Conservation (phyloP, 2,113 vertebrate genomes). For the Genyomyrus donnyi region DNA sequence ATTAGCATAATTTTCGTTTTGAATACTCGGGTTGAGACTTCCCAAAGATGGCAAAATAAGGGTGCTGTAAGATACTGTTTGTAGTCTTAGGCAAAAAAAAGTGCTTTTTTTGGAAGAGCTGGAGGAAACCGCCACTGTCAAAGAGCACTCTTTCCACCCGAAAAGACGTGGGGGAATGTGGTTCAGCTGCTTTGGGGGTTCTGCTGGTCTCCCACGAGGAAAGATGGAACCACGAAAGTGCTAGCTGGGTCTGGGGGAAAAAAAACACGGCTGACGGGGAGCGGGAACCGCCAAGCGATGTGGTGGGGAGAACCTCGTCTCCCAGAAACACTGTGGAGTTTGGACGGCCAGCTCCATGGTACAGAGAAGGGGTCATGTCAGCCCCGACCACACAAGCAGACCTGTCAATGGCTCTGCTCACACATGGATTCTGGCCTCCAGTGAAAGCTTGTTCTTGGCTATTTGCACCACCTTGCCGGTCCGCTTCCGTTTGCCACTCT, state of each 20-base stretch:
- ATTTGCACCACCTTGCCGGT: not conserved
- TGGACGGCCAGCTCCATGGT: not conserved
- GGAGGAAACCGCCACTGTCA: not conserved
- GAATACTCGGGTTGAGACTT: not conserved
- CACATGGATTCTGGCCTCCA: not conserved
- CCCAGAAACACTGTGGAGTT: not conserved
- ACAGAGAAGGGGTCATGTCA: slow-evolving; percentile 5
- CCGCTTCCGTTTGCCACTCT: not conserved
- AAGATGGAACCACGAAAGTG: not conserved
- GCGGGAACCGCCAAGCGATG: not conserved
- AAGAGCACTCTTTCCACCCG: not conserved
- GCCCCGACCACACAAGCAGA: not conserved
- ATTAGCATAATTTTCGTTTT: not conserved
- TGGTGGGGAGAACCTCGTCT: not conserved
- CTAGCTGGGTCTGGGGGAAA: not conserved
- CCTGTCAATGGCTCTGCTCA: not conserved
- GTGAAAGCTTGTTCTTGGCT: not conserved
- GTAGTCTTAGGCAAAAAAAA: not conserved
- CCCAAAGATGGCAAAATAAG: not conserved
- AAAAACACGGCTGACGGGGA: not conserved
- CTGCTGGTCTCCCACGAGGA: not conserved
- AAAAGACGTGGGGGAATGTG: not conserved
- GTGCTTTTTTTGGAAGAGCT: slow-evolving; percentile 19
- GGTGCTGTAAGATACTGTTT: not conserved
- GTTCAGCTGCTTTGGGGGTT: not conserved